These are phyloP conservation scores for Lycodopsis pacificus DNA, from an alignment of 2,797 vertebrate species.

Conservation along the genomic window DNA sequence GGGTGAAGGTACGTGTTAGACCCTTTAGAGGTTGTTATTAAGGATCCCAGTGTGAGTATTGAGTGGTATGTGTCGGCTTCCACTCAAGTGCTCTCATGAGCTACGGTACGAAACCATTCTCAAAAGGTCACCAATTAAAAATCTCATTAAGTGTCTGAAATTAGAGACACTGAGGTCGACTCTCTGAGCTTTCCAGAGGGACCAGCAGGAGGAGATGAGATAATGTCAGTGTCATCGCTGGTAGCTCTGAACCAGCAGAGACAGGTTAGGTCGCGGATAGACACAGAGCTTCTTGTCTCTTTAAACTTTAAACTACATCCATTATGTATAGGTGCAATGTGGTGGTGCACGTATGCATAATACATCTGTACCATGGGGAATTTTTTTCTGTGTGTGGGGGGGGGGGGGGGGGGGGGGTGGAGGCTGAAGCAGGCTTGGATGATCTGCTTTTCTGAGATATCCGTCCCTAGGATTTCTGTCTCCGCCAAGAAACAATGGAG, in stretches of 20 bases:
- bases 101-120: constrained; percentile 69
- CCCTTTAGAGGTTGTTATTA: constrained; percentile 21
- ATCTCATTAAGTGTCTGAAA: constrained; percentile 86
- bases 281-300: constrained; percentile 29
- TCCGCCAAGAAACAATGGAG: neutral
- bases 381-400: neutral
- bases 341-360: constrained; percentile 15
- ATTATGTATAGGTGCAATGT: constrained; percentile 42
- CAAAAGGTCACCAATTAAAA: constrained; percentile 87
- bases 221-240: constrained; percentile 69
- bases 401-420: neutral
- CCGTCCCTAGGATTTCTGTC: neutral
- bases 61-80: constrained; percentile 50
- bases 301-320: constrained; percentile 56
- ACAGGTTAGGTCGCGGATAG: constrained; percentile 60
- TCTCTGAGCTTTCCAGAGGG: constrained; percentile 77
- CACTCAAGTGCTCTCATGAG: constrained; percentile 74
- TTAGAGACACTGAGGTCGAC: constrained; percentile 81
- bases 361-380: constrained; percentile 2
- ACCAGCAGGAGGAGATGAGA: constrained; percentile 64
- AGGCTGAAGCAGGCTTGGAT: neutral
- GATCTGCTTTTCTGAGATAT: neutral
- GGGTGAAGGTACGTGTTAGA: constrained; percentile 25
- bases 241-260: constrained; percentile 63
- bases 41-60: constrained; percentile 44